Conservation (phyloP, 2,888 invertebrate genomes). For the Watsonalla cultraria region DNA sequence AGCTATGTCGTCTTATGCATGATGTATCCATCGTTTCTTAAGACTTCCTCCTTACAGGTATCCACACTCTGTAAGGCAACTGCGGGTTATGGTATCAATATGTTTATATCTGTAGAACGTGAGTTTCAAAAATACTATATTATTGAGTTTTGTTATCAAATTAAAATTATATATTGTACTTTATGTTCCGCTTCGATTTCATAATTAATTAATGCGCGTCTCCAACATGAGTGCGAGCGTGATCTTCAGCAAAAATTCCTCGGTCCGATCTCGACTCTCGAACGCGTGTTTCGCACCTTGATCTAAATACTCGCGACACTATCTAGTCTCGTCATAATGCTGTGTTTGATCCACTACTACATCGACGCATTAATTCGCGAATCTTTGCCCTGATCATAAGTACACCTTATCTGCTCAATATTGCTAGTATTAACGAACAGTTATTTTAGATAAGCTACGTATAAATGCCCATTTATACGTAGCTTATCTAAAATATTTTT, state of each 20-base stretch:
- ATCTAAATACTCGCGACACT: slow-evolving; percentile 78
- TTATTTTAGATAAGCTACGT: neutral
- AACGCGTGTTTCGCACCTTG: slow-evolving; percentile 76
- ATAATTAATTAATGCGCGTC: slow-evolving; percentile 57
- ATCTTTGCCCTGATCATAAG: slow-evolving; percentile 6
- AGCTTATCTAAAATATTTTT: neutral
- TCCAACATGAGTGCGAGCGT: slow-evolving; percentile 49
- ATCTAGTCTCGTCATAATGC: slow-evolving; percentile 59
- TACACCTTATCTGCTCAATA: neutral
- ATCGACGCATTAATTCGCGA: slow-evolving; percentile 36
- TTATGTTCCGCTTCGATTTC: slow-evolving; percentile 47
- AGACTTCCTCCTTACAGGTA: too few species aligned
- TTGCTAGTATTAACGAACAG: slow-evolving; percentile 1
- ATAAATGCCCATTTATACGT: neutral
- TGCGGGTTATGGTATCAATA: too few species aligned
- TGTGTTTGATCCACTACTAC: slow-evolving; percentile 41
- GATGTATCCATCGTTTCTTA: too few species aligned
- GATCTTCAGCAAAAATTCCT: slow-evolving; percentile 70
- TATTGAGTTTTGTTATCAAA: too few species aligned
- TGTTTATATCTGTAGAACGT: too few species aligned
- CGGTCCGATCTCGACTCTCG: slow-evolving; percentile 69
- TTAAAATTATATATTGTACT: slow-evolving; percentile 22
- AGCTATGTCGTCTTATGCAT: too few species aligned
- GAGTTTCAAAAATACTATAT: too few species aligned
- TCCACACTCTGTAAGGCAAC: too few species aligned